Conservation (phyloP, 1,140 invertebrate species). For the Psilanteris sp. region DNA sequence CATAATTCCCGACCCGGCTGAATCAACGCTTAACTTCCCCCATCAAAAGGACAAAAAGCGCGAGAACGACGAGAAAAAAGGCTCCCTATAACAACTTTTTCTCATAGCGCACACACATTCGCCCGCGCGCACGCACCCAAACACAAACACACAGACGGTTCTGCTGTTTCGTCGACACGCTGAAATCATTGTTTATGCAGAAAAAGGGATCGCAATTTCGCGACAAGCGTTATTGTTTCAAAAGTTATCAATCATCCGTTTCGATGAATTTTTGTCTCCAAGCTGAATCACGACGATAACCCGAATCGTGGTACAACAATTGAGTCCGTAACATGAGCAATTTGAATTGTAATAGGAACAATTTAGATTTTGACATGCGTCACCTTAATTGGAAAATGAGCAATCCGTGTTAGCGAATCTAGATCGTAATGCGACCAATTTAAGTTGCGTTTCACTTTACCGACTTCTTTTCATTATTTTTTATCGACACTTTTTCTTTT, state of each 20-base stretch:
- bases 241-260: slow-evolving; percentile 32
- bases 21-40: slow-evolving; percentile 44
- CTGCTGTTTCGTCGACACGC: slow-evolving; percentile 19
- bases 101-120: slow-evolving; percentile 20
- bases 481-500: too few species aligned
- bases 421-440: slow-evolving; percentile 49
- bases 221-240: slow-evolving; percentile 26
- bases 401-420: slow-evolving; percentile 40
- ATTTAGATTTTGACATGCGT: slow-evolving; percentile 57
- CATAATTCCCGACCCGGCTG: slow-evolving; percentile 32
- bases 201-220: slow-evolving; percentile 19
- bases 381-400: slow-evolving; percentile 62
- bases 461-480: slow-evolving; percentile 43
- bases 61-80: slow-evolving; percentile 26
- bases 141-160: neutral
- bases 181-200: slow-evolving; percentile 18
- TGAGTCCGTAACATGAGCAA: slow-evolving; percentile 44
- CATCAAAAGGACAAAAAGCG: slow-evolving; percentile 35
- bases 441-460: slow-evolving; percentile 49
- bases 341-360: slow-evolving; percentile 52
- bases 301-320: slow-evolving; percentile 25
- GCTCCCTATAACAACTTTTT: slow-evolving; percentile 39
- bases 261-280: slow-evolving; percentile 8
- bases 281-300: slow-evolving; percentile 13
- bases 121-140: too few species aligned